Evolutionary conservation across 2,888 invertebrate species (phyloP), one percentile per base, ranked within the genome.

Genomic region (Epistrophe eligans): DNA sequence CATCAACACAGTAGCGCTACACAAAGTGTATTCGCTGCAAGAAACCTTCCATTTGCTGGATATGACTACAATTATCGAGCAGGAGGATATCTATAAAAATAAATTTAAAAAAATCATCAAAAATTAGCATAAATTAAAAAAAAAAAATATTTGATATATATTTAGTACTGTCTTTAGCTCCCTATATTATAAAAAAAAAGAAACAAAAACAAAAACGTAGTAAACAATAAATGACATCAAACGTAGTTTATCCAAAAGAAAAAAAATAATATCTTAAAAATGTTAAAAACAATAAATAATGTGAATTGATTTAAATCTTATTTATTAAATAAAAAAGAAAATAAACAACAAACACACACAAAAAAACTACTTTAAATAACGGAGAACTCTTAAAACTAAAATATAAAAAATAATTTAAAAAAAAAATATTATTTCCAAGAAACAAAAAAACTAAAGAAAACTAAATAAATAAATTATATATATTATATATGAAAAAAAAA

Each of bases 141-240:
- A n/a, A 52, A 43, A 71, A 62, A 73, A 77, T 71, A 87, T 87
- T 82, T 87, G 77, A 82, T 77, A 87, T 82, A 87, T 82, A 82
- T 82, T 82, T 87, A 82, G 82, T 87, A 87, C 85, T 87, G 85
- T 87, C 85, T 82, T 70, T 87, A 87, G 85, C 77, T 79, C 79
- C 79, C 60, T 79, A 71, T 79, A 71, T 73, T 70, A 77, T 74
- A 43, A 57, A 80, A 45, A n/a, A 45, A 62, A 19, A 77, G 55
- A 52, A 45, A 71, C 60, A 45, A 8, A 66, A 48, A 72, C n/a
- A 17, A 73, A 55, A 74, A 45, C 40, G 74, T 82, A 87, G 82
- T 82, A 62, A 81, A 81, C 66, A 45, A 64, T 71, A 82, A 84
- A 84, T 84, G 80, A 80, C 84, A 84, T 77, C 72, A 72, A 84